Conservation (phyloP, 2,113 vertebrate species). For the Dromas ardeola region DNA sequence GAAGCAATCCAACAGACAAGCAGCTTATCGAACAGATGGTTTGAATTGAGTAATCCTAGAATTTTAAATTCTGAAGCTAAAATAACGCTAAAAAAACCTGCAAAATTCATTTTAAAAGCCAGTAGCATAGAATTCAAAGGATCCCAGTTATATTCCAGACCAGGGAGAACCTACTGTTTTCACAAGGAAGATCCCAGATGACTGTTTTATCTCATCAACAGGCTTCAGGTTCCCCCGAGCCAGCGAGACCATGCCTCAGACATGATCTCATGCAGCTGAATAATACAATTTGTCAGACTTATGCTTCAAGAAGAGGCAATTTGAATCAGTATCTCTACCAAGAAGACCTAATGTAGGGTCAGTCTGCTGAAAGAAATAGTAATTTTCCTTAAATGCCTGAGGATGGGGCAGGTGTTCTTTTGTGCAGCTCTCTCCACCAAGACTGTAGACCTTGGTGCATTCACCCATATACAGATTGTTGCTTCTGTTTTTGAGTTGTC, state of each 20-base stretch:
- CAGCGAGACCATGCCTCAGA: background rate
- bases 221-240: background rate
- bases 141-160: background rate
- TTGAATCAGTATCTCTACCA: background rate
- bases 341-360: background rate
- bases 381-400: background rate
- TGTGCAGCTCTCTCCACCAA: background rate
- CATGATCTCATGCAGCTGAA: background rate
- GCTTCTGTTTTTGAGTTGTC: background rate
- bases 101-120: background rate
- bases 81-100: background rate
- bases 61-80: background rate
- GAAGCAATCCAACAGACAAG: background rate
- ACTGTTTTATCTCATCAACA: background rate
- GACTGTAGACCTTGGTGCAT: background rate
- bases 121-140: background rate
- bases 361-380: background rate
- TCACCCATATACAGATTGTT: background rate
- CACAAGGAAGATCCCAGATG: background rate
- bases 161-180: background rate
- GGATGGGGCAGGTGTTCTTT: background rate
- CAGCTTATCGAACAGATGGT: background rate
- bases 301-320: background rate
- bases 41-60: background rate
- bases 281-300: background rate